Evolutionary conservation across 1,140 invertebrate species (phyloP).

Genomic region (Drosophila dunni): DNA sequence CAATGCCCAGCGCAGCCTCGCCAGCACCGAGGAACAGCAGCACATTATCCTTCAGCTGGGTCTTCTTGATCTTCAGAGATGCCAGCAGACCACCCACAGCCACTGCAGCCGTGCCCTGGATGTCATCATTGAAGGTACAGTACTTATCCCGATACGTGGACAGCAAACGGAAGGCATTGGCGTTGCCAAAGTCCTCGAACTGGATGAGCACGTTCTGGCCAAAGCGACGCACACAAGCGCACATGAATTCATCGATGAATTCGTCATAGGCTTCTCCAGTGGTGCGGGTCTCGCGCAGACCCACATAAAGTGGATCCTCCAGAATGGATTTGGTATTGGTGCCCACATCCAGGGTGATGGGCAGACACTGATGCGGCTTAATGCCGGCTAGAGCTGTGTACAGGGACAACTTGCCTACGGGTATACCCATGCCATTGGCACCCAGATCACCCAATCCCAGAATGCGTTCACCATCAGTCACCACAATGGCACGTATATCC

Average conservation of each 20-base stretch:
- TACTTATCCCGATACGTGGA: conserved; percentile 94
- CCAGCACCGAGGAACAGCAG: conserved; percentile 98
- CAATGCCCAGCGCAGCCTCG: conserved; percentile 95
- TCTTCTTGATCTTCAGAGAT: conserved; percentile 92
- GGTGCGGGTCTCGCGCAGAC: conserved; percentile 93
- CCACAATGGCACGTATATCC: conserved; percentile 96
- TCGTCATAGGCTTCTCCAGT: conserved; percentile 95
- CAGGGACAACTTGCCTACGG: conserved; percentile 96
- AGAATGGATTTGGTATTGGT: conserved; percentile 94
- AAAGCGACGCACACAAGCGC: conserved; percentile 94
- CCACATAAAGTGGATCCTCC: conserved; percentile 98
- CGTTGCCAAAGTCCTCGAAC: conserved; percentile 98
- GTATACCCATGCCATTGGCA: conserved; percentile 98
- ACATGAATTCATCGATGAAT: conserved; percentile 99
- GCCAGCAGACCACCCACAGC: conserved; percentile 96
- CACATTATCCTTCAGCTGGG: conserved; percentile 91
- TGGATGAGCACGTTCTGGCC: conserved; percentile 93
- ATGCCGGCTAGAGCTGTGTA: conserved; percentile 98
- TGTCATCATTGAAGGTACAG: conserved; percentile 99
- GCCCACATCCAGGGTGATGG: conserved; percentile 97
- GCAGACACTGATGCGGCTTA: conserved; percentile 95
- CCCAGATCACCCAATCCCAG: conserved; percentile 97
- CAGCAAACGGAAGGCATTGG: conserved; percentile 96
- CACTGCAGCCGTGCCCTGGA: conserved; percentile 97
- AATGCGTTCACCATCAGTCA: conserved; percentile 98